These are phyloP conservation scores for Triplophysa tibetana DNA, from an alignment of 2,113 vertebrate genomes.

Conservation along the genomic window DNA sequence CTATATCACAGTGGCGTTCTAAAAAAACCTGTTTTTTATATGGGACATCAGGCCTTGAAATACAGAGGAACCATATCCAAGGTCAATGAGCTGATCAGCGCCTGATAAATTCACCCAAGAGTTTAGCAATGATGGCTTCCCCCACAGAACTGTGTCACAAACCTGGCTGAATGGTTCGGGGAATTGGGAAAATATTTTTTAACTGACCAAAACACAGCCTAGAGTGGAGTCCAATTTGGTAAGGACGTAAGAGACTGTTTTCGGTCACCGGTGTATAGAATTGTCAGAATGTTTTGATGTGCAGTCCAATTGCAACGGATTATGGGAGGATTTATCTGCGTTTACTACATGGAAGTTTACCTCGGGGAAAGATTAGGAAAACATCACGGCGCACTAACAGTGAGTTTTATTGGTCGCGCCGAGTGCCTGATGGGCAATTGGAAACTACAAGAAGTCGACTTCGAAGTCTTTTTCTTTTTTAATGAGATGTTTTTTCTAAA, in stretches of 20 bases:
- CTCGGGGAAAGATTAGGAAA: constrained; percentile 31
- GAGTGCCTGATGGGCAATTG: constrained; percentile 30
- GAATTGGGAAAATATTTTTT: constrained; percentile 26
- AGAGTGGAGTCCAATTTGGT: background rate
- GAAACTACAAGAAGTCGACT: background rate
- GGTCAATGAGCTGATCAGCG: constrained; percentile 51
- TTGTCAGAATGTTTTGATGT: constrained; percentile 28
- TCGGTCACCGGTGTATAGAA: constrained; percentile 8
- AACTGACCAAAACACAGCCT: constrained; percentile 18
- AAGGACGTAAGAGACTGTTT: background rate
- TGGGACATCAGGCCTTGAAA: constrained; percentile 58
- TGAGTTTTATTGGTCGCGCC: constrained; percentile 28
- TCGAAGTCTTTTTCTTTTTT: background rate
- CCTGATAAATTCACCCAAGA: constrained; percentile 45
- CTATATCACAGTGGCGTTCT: constrained; percentile 58
- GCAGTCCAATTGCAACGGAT: constrained; percentile 18
- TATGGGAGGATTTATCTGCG: constrained; percentile 15
- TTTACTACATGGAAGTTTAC: constrained; percentile 17
- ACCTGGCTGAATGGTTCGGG: background rate
- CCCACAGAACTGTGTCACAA: background rate
- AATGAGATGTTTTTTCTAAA: constrained; percentile 31
- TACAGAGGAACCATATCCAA: constrained; percentile 52
- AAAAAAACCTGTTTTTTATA: constrained; percentile 60
- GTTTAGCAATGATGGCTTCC: constrained; percentile 16
- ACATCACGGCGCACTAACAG: constrained; percentile 13